Percentiles rank a stretch among this genome's conserved stretches.
These are phyloP conservation scores for Trisateles emortualis DNA, from an alignment of 2,888 invertebrate genomes.

Conservation along the genomic window DNA sequence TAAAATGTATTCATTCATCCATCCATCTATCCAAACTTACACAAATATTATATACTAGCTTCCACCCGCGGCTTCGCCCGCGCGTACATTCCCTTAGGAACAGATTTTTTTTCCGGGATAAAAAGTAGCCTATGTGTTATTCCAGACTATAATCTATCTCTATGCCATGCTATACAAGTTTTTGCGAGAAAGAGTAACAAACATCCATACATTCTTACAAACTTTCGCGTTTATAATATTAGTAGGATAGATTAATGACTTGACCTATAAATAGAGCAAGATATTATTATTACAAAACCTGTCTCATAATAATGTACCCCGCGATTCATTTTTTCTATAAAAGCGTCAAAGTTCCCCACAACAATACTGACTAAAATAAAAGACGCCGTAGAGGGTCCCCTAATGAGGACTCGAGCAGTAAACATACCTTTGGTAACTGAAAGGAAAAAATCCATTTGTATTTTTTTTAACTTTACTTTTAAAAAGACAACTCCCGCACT, in stretches of 20 bases:
- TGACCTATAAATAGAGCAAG: neutral
- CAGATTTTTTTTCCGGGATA: too few species aligned
- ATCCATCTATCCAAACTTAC: too few species aligned
- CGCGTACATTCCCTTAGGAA: too few species aligned
- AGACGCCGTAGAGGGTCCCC: conserved; percentile 15
- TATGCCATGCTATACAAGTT: too few species aligned
- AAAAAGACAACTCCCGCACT: too few species aligned
- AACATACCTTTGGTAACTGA: conserved; percentile 12
- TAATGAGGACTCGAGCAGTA: conserved; percentile 28
- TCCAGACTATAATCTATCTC: too few species aligned
- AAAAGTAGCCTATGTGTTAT: too few species aligned
- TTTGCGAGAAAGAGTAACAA: too few species aligned
- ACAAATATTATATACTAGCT: neutral
- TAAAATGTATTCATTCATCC: too few species aligned
- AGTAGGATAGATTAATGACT: neutral
- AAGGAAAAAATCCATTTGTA: neutral
- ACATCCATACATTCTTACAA: too few species aligned
- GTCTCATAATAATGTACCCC: conserved; percentile 8
- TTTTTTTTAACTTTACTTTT: neutral
- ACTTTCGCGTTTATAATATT: too few species aligned
- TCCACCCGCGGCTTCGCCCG: too few species aligned
- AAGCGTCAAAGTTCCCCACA: conserved; percentile 7
- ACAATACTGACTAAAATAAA: conserved; percentile 22
- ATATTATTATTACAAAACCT: neutral
- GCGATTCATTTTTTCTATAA: conserved; percentile 7